Evolutionary conservation across 2,888 invertebrate genomes (phyloP).

Genomic region (Seira ritae): DNA sequence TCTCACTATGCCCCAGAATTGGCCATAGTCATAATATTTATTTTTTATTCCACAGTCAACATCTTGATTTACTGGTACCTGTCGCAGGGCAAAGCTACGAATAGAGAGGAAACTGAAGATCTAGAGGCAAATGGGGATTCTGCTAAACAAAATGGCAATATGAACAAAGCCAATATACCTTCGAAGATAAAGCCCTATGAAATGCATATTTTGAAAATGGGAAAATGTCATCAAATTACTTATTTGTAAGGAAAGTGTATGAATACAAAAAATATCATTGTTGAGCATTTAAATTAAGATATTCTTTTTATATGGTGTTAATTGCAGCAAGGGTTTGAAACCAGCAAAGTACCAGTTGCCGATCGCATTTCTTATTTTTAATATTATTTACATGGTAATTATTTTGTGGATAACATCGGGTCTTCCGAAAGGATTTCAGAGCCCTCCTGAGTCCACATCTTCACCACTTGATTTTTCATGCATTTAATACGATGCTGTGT

Average conservation of each 20-base stretch:
- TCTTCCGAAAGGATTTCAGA: constrained; percentile 13
- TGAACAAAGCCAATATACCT: background rate
- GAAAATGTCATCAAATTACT: background rate
- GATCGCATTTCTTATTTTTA: background rate
- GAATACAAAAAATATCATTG: background rate
- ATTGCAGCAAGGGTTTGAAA: constrained; percentile 14
- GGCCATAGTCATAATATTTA: no score
- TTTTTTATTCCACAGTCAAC: background rate
- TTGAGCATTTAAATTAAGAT: no score
- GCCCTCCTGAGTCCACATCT: no score
- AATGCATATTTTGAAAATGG: constrained; percentile 24
- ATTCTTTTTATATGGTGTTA: no score
- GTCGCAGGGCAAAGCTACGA: background rate
- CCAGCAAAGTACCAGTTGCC: constrained; percentile 18
- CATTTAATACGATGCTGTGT: no score
- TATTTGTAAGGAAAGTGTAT: constrained; percentile 23
- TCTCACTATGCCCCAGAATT: no score
- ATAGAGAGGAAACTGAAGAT: background rate
- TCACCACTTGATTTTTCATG: background rate
- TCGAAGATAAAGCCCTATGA: background rate
- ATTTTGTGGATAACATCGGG: constrained; percentile 4
- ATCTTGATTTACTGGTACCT: constrained; percentile 19
- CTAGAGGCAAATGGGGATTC: background rate
- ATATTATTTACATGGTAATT: constrained; percentile 13
- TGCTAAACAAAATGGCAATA: background rate